Base-by-base conservation (phyloP, 2,888 invertebrate genomes). In the Drosophila differens region DNA sequence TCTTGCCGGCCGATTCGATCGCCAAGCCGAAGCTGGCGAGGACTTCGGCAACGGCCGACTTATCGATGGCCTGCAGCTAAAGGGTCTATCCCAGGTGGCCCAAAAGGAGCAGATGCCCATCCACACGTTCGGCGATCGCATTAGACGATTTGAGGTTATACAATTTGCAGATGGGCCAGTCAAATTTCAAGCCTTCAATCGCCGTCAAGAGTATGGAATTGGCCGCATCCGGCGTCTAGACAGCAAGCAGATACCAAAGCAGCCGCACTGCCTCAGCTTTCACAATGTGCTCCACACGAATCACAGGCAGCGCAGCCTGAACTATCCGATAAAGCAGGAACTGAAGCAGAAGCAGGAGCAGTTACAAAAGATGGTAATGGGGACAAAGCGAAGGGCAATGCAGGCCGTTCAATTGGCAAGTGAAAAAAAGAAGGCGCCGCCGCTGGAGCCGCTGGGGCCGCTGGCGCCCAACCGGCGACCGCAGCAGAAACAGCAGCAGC, bases 141-240 rank as follows among this genome's bases (percentile, higher is more conserved):
- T 74, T 22, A 57, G 54, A 10, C 88, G 73, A 30, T 82, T 89
- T 22, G 63, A 77, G 51, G 65, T 60, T 16, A 79, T 79, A 16
- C 80, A 82, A 35, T 89, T 85, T 37, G 74, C 88, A 0, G 85
- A 89, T 39, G 87, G 87, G 0, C 87, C 85, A 3, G 82, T 70
- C 9, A 62, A 54, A 32, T 37, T 28, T 14, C 47, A 67, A 25
- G 74, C 76, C 14, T 87, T 87, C 33, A 57, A 75, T 61, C 72
- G 87, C 4, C 66, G 65, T 2, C 58, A 51, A 16, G 51, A 57
- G 57, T 39, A 30, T 4, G 62, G 47, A 51, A 47, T 54, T 22
- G 41, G 55, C 19, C 62, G 69, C 3, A 14, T 10, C 10, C 33
- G 35, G n/a, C 32, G 22, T n/a, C 5, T 28, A 16, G 28, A n/a